Percentiles rank a stretch among this genome's conserved stretches.
Conservation (phyloP, 2,888 invertebrate species). For the Melitaea athalia region DNA sequence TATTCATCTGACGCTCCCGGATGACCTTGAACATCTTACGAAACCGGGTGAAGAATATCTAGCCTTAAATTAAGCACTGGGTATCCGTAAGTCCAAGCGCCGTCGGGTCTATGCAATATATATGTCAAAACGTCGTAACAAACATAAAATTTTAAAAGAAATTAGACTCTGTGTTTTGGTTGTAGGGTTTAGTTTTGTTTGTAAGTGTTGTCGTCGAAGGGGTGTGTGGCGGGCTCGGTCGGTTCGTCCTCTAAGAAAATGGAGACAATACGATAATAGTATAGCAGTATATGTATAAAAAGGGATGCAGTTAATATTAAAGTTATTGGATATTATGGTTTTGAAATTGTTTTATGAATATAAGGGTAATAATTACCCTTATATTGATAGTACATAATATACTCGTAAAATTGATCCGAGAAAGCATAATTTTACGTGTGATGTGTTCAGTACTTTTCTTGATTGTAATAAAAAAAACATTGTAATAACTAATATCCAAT, state of each 20-base stretch:
- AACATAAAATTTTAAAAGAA: conserved; percentile 1
- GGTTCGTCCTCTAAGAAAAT: conserved; percentile 75
- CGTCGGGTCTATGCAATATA: conserved; percentile 60
- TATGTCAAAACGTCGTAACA: conserved; percentile 45
- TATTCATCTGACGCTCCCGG: conserved; percentile 35
- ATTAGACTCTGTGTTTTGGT: conserved; percentile 25
- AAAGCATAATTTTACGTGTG: not conserved
- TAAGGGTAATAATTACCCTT: too few relatives aligned
- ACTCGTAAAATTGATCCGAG: too few relatives aligned
- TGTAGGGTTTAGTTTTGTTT: conserved; percentile 39
- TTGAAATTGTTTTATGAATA: not conserved
- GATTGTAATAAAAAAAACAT: too few relatives aligned
- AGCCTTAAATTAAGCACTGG: conserved; percentile 70
- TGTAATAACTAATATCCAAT: too few relatives aligned
- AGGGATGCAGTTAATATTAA: conserved; percentile 13
- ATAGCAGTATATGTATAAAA: conserved; percentile 53
- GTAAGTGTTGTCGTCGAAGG: conserved; percentile 42
- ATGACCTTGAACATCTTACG: conserved; percentile 63
- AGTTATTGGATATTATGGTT: not conserved
- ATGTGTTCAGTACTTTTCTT: too few relatives aligned
- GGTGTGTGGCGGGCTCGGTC: conserved; percentile 72
- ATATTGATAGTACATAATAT: too few relatives aligned
- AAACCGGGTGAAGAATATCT: conserved; percentile 61
- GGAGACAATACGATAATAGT: conserved; percentile 76
- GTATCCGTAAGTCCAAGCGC: conserved; percentile 63